Conservation (phyloP, 2,113 vertebrate species). For the Circaetus cinerascens region DNA sequence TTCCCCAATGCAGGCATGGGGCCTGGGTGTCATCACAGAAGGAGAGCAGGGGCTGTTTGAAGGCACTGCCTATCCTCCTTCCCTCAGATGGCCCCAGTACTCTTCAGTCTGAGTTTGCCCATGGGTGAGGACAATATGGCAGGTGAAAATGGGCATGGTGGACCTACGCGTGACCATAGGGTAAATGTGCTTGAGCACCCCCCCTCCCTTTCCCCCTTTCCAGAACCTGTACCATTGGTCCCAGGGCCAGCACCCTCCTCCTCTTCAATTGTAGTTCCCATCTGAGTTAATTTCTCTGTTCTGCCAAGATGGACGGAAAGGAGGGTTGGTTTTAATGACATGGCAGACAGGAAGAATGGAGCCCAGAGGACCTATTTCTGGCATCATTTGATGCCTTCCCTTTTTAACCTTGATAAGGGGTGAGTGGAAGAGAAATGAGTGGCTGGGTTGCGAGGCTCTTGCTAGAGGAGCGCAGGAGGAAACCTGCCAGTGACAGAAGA, state of each 20-base stretch:
- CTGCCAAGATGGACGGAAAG: not conserved
- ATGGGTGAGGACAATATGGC: not conserved
- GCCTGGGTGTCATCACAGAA: not conserved
- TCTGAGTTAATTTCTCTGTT: not conserved
- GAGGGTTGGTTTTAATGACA: not conserved
- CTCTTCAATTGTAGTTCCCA: not conserved
- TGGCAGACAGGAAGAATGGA: not conserved
- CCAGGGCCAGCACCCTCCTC: not conserved
- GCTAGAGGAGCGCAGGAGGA: not conserved
- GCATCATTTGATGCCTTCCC: not conserved
- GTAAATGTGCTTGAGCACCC: not conserved
- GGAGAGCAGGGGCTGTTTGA: not conserved
- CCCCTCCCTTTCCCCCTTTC: not conserved
- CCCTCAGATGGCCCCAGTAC: not conserved
- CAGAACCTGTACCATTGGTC: not conserved
- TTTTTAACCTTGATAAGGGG: not conserved
- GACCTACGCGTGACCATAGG: not conserved
- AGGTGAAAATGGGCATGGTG: not conserved
- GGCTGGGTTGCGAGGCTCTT: not conserved
- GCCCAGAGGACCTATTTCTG: not conserved
- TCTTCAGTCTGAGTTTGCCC: not conserved
- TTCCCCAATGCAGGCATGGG: not conserved
- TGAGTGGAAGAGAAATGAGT: not conserved
- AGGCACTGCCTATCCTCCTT: not conserved
- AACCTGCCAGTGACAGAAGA: not conserved